Conservation (phyloP, 2,113 vertebrate species). For the Cygnus atratus region DNA sequence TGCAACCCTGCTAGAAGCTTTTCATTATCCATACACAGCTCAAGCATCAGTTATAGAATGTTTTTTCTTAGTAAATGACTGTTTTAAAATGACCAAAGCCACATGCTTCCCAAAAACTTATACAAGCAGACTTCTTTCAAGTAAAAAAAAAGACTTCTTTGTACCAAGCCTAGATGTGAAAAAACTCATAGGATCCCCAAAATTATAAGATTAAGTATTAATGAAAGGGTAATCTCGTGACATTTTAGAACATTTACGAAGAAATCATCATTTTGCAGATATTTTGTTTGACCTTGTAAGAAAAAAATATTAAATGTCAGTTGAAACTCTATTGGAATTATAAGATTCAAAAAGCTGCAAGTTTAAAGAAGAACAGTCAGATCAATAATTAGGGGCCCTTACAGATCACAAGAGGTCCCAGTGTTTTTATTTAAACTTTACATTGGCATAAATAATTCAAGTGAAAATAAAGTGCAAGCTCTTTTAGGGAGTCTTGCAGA, state of each 20-base stretch:
- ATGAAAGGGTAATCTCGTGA: background rate
- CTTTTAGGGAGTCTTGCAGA: background rate
- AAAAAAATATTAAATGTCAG: background rate
- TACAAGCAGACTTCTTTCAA: background rate
- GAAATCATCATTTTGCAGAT: background rate
- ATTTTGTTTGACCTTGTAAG: background rate
- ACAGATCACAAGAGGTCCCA: background rate
- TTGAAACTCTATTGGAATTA: background rate
- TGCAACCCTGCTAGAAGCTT: background rate
- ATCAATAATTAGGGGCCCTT: background rate
- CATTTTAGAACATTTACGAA: background rate
- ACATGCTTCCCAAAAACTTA: background rate
- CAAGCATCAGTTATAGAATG: background rate
- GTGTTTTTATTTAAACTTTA: background rate
- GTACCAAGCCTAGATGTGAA: background rate
- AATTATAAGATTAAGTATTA: background rate
- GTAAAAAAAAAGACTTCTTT: background rate
- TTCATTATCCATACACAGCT: background rate
- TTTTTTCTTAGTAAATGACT: background rate
- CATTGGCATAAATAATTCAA: background rate
- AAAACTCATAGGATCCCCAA: background rate
- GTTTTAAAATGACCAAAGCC: background rate
- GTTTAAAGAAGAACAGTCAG: background rate
- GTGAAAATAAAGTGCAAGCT: slow-evolving; percentile 34
- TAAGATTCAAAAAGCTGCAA: background rate